Base-by-base conservation (phyloP, 2,797 vertebrate species). In the Pantherophis alleghaniensis region DNA sequence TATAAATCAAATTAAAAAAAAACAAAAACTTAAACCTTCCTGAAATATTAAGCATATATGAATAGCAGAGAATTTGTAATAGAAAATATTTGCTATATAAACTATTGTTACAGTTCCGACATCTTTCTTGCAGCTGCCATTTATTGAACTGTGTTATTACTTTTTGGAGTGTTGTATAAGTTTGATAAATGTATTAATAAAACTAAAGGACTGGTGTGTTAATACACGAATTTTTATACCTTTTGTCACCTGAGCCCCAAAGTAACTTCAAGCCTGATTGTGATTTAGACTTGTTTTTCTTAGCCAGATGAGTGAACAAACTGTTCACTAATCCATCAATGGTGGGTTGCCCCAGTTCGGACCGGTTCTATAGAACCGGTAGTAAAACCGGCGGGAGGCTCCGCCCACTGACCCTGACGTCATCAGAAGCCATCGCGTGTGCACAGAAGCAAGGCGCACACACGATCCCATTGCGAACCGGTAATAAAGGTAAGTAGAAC, bases 81-180 rank as follows among this genome's bases (percentile, higher is more conserved):
- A 96, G 96, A 97, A 86, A 22, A 96, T 93, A n/a, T 91, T 55
- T 95, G 97, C 89, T 56, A 26, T 37, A 32, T 13, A 69, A 32
- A 28, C 22, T 74, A 55, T 56, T 56, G 6, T 22, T 37, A 32
- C n/a, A 55, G 9, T 55, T 66, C 12, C 1, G 11, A 53, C 12
- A n/a, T 20, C n/a, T 90, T 69, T 83, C 10, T 47, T 83, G 37
- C 74, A 83, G 12, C 18, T 74, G 10, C n/a, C 3, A 37, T 24
- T 20, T 56, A 53, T 53, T 53, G 55, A 53, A 69, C 2, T 13
- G 61, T 90, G 18, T 37, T 32, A 57, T 16, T 83, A 28, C 26
- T 61, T 59, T 79, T 83, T 11, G 79, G 13, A 91, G 42, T 91
- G 14, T 13, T 22, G 37, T 88, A 26, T 26, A 88, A 59, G 32